Conservation (phyloP, 2,113 vertebrate genomes). For the Mormyrus lacerda region DNA sequence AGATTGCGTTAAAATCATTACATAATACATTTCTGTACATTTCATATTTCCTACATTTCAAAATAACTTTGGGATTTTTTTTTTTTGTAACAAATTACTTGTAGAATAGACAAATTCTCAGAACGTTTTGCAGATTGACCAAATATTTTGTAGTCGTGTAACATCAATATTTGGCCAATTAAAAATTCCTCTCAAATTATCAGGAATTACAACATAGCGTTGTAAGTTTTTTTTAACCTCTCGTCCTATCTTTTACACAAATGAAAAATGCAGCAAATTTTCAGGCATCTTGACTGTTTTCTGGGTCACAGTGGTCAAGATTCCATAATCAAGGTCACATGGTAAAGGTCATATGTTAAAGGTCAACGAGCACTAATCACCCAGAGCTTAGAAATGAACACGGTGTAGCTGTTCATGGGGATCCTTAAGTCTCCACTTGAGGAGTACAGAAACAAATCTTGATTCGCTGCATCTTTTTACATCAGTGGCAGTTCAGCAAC, state of each 20-base stretch:
- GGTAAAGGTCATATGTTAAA: conserved; percentile 50
- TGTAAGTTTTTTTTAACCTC: conserved; percentile 50
- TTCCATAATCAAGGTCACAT: conserved; percentile 60
- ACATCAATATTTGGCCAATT: background rate
- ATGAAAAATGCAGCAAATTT: conserved; percentile 57
- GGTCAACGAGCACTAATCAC: conserved; percentile 54
- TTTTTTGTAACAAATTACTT: background rate
- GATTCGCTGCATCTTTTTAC: conserved; percentile 56
- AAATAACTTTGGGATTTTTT: background rate
- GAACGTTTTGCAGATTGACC: background rate
- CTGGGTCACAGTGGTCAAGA: conserved; percentile 58
- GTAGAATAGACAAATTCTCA: conserved; percentile 6
- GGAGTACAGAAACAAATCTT: conserved; percentile 39
- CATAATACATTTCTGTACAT: background rate
- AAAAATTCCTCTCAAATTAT: conserved; percentile 46
- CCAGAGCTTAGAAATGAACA: conserved; percentile 47
- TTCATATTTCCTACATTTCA: background rate
- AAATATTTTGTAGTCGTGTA: background rate
- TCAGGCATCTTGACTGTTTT: conserved; percentile 53
- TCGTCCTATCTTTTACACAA: conserved; percentile 41
- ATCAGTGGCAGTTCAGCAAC: conserved; percentile 54
- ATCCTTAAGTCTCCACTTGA: conserved; percentile 28
- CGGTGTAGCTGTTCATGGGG: conserved; percentile 38
- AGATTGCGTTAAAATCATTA: background rate
- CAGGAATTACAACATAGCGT: conserved; percentile 38